Conservation (phyloP, 2,113 vertebrate genomes). For the Sphaerodactylus townsendi region DNA sequence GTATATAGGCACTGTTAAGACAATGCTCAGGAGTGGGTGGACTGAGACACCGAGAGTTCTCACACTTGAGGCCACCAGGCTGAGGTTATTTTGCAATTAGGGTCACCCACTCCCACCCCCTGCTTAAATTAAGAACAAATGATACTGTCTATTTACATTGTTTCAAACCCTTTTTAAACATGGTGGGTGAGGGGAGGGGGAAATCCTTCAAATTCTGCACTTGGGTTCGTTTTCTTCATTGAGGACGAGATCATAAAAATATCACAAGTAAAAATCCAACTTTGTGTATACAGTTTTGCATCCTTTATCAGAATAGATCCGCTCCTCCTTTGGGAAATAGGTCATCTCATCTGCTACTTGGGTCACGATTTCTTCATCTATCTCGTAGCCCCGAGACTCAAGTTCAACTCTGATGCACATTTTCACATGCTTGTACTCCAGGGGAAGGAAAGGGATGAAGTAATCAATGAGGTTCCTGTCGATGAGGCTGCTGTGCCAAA, state of each 20-base stretch:
- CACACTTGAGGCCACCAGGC: no score
- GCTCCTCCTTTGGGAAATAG: constrained; percentile 85
- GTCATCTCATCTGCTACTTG: constrained; percentile 83
- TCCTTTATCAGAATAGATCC: constrained; percentile 89
- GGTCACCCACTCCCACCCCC: no score
- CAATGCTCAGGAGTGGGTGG: no score
- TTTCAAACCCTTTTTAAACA: no score
- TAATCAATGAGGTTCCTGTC: constrained; percentile 93
- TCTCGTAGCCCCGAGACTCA: constrained; percentile 45
- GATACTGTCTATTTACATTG: no score
- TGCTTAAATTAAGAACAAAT: no score
- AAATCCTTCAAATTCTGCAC: not conserved
- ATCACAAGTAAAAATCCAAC: constrained; percentile 79
- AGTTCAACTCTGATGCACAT: constrained; percentile 87
- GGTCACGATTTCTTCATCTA: constrained; percentile 65
- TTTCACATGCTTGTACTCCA: constrained; percentile 88
- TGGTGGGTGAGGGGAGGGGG: no score
- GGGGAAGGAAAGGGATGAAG: constrained; percentile 92
- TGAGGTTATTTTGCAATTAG: no score
- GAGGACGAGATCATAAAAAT: not conserved
- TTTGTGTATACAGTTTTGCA: constrained; percentile 91
- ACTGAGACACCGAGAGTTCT: no score
- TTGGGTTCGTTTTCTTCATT: not conserved
- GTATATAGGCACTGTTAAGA: no score
- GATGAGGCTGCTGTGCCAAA: constrained; percentile 90